Evolutionary conservation across 2,888 invertebrate species (phyloP).

Genomic region (Drosophila meridiana): DNA sequence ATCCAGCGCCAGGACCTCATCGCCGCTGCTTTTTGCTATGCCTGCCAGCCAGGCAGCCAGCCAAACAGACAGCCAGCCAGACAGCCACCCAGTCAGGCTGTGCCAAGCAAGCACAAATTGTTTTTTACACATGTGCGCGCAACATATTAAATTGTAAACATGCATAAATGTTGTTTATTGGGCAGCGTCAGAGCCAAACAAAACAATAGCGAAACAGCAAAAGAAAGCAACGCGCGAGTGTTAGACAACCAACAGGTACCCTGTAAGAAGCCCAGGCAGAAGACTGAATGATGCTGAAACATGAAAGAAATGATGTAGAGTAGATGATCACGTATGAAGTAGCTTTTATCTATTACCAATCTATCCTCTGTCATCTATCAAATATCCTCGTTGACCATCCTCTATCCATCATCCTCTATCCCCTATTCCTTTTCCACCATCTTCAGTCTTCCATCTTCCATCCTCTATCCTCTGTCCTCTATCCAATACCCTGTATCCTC

Average conservation of each 20-base stretch:
- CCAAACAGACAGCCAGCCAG: slow-evolving; percentile 13
- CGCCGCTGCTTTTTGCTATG: slow-evolving; percentile 50
- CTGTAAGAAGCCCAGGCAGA: slow-evolving; percentile 4
- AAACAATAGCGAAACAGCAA: slow-evolving; percentile 44
- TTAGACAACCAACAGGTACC: slow-evolving; percentile 17
- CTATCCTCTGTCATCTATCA: not conserved
- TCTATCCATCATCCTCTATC: no score
- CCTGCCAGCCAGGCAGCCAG: slow-evolving; percentile 40
- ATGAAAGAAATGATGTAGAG: not conserved
- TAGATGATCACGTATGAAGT: not conserved
- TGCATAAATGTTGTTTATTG: slow-evolving; percentile 72
- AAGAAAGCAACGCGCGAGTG: not conserved
- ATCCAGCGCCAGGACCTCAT: slow-evolving; percentile 60
- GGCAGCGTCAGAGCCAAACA: slow-evolving; percentile 49
- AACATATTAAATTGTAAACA: slow-evolving; percentile 76
- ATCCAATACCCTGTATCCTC: no score
- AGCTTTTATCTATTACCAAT: not conserved
- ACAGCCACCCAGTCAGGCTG: slow-evolving; percentile 7
- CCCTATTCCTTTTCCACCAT: no score
- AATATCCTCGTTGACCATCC: not conserved
- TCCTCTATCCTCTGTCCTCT: not conserved
- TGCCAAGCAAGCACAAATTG: slow-evolving; percentile 58
- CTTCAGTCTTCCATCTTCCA: not conserved
- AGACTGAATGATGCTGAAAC: not conserved
- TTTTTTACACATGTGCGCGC: slow-evolving; percentile 74